phyloP scores from a whole-genome alignment of 2,797 vertebrate species.

The Coregonus sp. region DNA sequence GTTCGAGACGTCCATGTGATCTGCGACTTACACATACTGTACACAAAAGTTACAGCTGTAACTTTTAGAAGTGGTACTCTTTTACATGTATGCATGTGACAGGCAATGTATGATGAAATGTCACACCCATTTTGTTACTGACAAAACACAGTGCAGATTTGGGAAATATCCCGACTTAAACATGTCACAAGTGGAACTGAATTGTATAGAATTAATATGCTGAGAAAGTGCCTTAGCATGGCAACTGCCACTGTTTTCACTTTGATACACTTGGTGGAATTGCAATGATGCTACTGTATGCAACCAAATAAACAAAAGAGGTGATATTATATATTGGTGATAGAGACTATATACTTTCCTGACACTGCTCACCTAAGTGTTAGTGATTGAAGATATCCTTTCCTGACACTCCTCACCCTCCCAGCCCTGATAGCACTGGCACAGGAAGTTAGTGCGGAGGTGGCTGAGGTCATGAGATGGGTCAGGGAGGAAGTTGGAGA shows the following conservation, averaged over 20 bases:
- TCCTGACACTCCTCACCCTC: slow-evolving; percentile 72
- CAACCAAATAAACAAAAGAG: background rate
- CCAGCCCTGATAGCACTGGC: slow-evolving; percentile 83
- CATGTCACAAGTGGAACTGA: background rate
- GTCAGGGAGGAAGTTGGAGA: slow-evolving; percentile 12
- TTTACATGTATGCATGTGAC: background rate
- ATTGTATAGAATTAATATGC: background rate
- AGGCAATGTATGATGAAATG: background rate
- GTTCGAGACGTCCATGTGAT: background rate
- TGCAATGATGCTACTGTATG: background rate
- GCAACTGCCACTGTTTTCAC: background rate
- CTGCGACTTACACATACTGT: too few species aligned
- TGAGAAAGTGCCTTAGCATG: background rate
- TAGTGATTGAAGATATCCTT: background rate
- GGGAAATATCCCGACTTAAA: background rate
- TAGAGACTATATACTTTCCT: slow-evolving; percentile 9
- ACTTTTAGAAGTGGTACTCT: background rate
- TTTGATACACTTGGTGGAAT: background rate
- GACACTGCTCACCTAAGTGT: slow-evolving; percentile 71
- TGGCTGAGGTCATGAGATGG: slow-evolving; percentile 31
- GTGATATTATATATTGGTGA: background rate
- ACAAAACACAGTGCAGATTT: background rate
- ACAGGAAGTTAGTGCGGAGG: slow-evolving; percentile 70
- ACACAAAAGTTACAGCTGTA: background rate
- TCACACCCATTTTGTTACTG: too few species aligned